Evolutionary conservation across 2,888 invertebrate genomes (phyloP), one percentile per base, ranked within the genome.

Genomic region (Pycnomerus fuliginosus): DNA sequence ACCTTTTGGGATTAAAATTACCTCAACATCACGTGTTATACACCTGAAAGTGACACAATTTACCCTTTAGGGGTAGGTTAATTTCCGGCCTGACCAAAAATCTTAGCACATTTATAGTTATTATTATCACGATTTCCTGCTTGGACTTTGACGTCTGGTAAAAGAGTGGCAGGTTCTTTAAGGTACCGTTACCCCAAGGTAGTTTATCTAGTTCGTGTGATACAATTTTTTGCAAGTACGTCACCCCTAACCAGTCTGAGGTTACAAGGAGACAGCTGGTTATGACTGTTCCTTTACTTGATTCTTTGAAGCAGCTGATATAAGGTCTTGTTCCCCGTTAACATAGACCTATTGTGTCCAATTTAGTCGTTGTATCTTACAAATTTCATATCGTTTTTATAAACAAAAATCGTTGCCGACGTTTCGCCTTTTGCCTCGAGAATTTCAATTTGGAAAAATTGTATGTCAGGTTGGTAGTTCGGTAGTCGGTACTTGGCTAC

Each of bases 231-330:
- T 48, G 43, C 40, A 29, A 44, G 38, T 44, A 41, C 44, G 20
- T 44, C 39, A 44, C 48, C 47, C 48, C 48, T 48, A 48, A 48
- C 48, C 44, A 48, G 43, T 44, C 44, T 43, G 46, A 46, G 36
- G 46, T 46, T 46, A 41, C 46, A 41, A 40, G 16, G 36, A 45
- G 41, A 46, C 46, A 46, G 46, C 40, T 46, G 46, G 41, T 36
- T 41, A 41, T 35, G 34, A 45, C 44, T 38, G 44, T 44, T 33
- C 44, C 39, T 44, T 40, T 22, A 45, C 41, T 41, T n/a, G 36
- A 46, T 36, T 43, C 29, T 36, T 46, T 46, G 30, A 46, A 41
- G 46, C 46, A 46, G 46, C 46, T 46, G 46, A 46, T 46, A 41
- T 46, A 16, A 46, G 37, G 41, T 41, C 46, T 35, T 36, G 39